These are phyloP conservation scores for Zelostemma sp. DNA, from an alignment of 1,140 invertebrate genomes.

Conservation along the genomic window DNA sequence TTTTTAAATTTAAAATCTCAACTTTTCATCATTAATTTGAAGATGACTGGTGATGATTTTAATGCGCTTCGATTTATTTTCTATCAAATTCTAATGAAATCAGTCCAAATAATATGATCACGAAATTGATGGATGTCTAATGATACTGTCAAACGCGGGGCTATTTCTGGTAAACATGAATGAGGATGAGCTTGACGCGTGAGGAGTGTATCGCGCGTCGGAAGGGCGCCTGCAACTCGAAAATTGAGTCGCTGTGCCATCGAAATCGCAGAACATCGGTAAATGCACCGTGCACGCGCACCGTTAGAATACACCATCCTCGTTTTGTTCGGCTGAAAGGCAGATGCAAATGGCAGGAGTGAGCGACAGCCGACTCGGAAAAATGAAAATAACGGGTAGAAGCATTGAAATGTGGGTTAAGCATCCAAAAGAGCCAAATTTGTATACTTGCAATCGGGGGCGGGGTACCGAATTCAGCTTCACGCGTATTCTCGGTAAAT, in stretches of 20 bases:
- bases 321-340: conserved; percentile 9
- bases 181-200: background rate
- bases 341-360: conserved; percentile 51
- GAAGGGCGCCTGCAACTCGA: background rate
- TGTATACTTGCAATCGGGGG: conserved; percentile 58
- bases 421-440: conserved; percentile 66
- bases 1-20: too few relatives aligned
- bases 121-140: conserved; percentile 37
- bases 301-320: conserved; percentile 41
- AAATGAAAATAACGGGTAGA: conserved; percentile 64
- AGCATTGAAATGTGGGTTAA: conserved; percentile 69
- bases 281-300: conserved; percentile 41
- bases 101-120: conserved; percentile 20
- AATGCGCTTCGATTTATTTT: too few relatives aligned
- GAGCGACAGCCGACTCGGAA: conserved; percentile 29
- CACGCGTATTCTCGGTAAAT: conserved; percentile 26
- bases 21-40: too few relatives aligned
- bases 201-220: background rate
- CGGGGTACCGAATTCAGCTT: conserved; percentile 31
- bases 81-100: background rate
- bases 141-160: background rate
- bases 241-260: conserved; percentile 18
- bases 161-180: conserved; percentile 1
- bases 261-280: conserved; percentile 16
- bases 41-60: too few relatives aligned